phyloP scores from a whole-genome alignment of 1,140 invertebrate species.

The Drosophila albomicans region DNA sequence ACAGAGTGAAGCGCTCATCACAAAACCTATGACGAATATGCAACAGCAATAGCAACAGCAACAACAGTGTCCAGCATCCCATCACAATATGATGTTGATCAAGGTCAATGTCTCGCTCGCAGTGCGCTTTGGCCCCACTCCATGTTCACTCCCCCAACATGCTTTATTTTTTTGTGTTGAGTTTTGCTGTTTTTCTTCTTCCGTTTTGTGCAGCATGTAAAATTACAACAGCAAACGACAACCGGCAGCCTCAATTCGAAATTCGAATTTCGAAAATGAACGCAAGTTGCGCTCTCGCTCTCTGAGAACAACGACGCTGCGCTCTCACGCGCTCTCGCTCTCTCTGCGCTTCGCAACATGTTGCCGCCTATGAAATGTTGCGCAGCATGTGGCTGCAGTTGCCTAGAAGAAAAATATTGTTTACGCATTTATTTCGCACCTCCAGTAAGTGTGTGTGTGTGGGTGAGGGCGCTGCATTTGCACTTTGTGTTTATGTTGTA shows the following conservation, averaged over 20 bases:
- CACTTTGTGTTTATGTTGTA: slow-evolving; percentile 59
- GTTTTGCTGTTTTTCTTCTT: slow-evolving; percentile 56
- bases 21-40: slow-evolving; percentile 35
- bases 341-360: slow-evolving; percentile 42
- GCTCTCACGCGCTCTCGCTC: slow-evolving; percentile 8
- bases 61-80: slow-evolving; percentile 43
- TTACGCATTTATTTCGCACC: slow-evolving; percentile 77
- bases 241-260: slow-evolving; percentile 44
- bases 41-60: slow-evolving; percentile 23
- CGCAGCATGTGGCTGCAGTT: slow-evolving; percentile 24
- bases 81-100: slow-evolving; percentile 55
- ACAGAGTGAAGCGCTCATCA: neutral
- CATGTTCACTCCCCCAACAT: neutral
- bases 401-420: slow-evolving; percentile 27
- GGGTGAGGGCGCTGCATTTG: neutral
- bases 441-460: slow-evolving; percentile 5
- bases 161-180: slow-evolving; percentile 48
- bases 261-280: slow-evolving; percentile 74
- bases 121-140: slow-evolving; percentile 51
- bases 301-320: neutral
- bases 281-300: slow-evolving; percentile 22
- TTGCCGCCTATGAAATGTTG: slow-evolving; percentile 52
- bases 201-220: slow-evolving; percentile 70
- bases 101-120: slow-evolving; percentile 80
- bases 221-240: slow-evolving; percentile 59